Conservation (phyloP, 2,888 invertebrate species). For the Cantharis rustica region DNA sequence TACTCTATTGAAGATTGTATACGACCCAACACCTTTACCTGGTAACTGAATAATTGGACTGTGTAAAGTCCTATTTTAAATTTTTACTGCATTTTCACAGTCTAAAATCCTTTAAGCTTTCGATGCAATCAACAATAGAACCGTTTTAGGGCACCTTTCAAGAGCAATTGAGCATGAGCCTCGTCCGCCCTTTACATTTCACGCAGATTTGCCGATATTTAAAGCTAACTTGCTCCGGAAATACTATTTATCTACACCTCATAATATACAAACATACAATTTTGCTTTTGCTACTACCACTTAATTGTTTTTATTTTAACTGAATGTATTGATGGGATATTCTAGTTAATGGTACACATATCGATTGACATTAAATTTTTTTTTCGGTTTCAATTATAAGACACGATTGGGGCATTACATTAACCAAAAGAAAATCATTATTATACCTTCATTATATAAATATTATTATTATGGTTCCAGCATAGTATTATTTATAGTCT, state of each 20-base stretch:
- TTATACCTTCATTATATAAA: too few relatives aligned
- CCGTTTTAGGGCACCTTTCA: constrained; percentile 41
- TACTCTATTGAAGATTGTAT: constrained; percentile 48
- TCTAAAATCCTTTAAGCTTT: constrained; percentile 21
- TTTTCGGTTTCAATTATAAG: too few relatives aligned
- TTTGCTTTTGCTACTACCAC: not conserved
- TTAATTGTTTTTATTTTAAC: not conserved
- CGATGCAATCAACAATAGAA: constrained; percentile 19
- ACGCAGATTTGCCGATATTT: constrained; percentile 55
- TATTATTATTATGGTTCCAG: too few relatives aligned
- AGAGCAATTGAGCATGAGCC: constrained; percentile 53
- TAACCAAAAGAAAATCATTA: too few relatives aligned
- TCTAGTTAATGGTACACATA: not conserved
- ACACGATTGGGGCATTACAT: too few relatives aligned
- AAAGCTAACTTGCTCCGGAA: constrained; percentile 32
- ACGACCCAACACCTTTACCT: constrained; percentile 47
- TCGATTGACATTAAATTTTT: too few relatives aligned
- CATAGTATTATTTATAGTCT: too few relatives aligned
- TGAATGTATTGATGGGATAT: not conserved
- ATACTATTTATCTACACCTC: constrained; percentile 19
- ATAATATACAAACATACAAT: constrained; percentile 20
- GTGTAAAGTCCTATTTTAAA: not conserved
- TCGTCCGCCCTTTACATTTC: constrained; percentile 54
- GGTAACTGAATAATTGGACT: constrained; percentile 15
- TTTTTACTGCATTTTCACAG: constrained; percentile 25